Evolutionary conservation across 2,888 invertebrate species (phyloP).

Genomic region (Ypsolopha sequella): DNA sequence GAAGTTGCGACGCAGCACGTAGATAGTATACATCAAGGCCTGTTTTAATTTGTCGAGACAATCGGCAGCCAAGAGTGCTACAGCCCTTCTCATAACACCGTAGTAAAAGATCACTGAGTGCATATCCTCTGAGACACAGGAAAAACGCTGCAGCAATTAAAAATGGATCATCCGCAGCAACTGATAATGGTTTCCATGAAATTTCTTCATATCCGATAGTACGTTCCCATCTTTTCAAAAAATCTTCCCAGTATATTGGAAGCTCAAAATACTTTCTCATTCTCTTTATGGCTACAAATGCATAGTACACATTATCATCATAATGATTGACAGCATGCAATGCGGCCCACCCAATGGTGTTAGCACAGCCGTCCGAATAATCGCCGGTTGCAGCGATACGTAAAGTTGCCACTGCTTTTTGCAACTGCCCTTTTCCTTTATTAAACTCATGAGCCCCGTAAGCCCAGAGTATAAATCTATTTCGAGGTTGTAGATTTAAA

Average conservation of each 20-base stretch:
- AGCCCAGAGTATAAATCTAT: constrained; percentile 49
- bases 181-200: constrained; percentile 38
- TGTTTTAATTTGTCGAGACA: constrained; percentile 12
- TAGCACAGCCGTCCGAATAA: constrained; percentile 44
- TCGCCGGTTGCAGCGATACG: constrained; percentile 50
- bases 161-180: constrained; percentile 35
- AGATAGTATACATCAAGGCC: constrained; percentile 39
- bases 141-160: constrained; percentile 55
- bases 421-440: constrained; percentile 22
- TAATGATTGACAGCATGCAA: constrained; percentile 44
- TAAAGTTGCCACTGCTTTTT: constrained; percentile 38
- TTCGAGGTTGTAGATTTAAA: constrained; percentile 30
- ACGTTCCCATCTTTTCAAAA: constrained; percentile 38
- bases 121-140: constrained; percentile 48
- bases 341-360: constrained; percentile 55
- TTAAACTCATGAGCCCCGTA: constrained; percentile 43
- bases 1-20: constrained; percentile 35
- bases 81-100: constrained; percentile 41
- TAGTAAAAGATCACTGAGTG: constrained; percentile 37
- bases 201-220: constrained; percentile 53
- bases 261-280: constrained; percentile 52
- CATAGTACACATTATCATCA: constrained; percentile 27
- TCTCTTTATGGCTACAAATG: constrained; percentile 43
- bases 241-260: constrained; percentile 38
- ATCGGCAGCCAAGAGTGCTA: constrained; percentile 28